phyloP scores from a whole-genome alignment of 2,888 invertebrate genomes.

The Chironomus tentans region DNA sequence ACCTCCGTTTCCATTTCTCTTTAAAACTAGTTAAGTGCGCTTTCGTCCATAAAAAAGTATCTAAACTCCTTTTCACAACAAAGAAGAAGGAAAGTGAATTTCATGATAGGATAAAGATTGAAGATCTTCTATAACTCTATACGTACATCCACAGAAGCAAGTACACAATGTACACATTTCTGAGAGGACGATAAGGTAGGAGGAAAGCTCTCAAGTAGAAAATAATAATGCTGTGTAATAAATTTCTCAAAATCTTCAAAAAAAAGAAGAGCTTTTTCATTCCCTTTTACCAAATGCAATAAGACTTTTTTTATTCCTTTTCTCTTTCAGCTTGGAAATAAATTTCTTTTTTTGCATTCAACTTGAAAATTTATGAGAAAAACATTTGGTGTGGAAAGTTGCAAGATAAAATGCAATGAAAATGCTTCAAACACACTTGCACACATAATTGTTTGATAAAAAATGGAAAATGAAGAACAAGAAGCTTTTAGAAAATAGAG shows the following conservation, averaged over 20 bases:
- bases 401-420: conserved; percentile 1
- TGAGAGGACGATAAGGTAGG: background rate
- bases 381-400: conserved; percentile 10
- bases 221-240: conserved; percentile 7
- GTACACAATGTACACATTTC: no score
- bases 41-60: no score
- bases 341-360: background rate
- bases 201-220: background rate
- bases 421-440: conserved; percentile 5
- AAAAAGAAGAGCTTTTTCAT: background rate
- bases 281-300: background rate
- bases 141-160: background rate
- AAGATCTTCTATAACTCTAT: background rate
- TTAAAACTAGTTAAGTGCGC: no score
- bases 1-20: no score
- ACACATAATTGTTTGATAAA: background rate
- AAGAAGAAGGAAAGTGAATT: background rate
- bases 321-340: background rate
- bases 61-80: background rate
- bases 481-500: background rate
- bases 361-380: conserved; percentile 2
- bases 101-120: background rate
- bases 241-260: background rate
- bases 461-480: background rate
- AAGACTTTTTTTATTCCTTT: background rate